A percentile compares a stretch with the other conserved stretches of the same genome.
These are phyloP conservation scores for Nomada hirtipes DNA, from an alignment of 2,888 invertebrate genomes.

Conservation along the genomic window DNA sequence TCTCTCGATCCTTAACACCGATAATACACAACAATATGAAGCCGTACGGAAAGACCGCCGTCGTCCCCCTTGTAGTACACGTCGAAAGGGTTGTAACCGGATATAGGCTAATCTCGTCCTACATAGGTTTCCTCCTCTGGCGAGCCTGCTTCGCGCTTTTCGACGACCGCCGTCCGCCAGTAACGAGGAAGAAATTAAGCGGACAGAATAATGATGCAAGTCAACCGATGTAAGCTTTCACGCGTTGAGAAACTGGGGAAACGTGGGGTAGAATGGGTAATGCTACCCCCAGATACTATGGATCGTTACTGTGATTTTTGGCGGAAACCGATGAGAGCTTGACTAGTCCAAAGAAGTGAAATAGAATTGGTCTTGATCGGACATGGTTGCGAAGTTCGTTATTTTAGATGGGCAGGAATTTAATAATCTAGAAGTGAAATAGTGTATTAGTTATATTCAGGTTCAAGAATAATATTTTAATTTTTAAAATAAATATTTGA, in stretches of 20 bases:
- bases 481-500: no score
- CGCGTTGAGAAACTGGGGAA: not conserved
- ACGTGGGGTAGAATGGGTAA: not conserved
- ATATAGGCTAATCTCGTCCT: conserved; percentile 75
- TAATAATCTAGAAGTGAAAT: no score
- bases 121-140: conserved; percentile 65
- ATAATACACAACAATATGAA: conserved; percentile 66
- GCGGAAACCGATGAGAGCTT: not conserved
- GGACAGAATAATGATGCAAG: conserved; percentile 42
- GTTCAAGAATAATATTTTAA: no score
- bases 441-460: no score
- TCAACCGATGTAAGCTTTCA: conserved; percentile 36
- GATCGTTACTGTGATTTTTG: conserved; percentile 6
- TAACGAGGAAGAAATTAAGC: conserved; percentile 47
- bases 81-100: conserved; percentile 75
- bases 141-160: conserved; percentile 42
- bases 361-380: not conserved
- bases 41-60: conserved; percentile 63
- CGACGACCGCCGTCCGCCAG: conserved; percentile 26
- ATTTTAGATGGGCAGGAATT: not conserved
- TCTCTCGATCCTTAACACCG: conserved; percentile 29
- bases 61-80: conserved; percentile 51
- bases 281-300: not conserved
- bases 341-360: not conserved
- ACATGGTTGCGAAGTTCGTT: not conserved